phyloP scores from a whole-genome alignment of 1,140 invertebrate species.

The Drosophila erecta region DNA sequence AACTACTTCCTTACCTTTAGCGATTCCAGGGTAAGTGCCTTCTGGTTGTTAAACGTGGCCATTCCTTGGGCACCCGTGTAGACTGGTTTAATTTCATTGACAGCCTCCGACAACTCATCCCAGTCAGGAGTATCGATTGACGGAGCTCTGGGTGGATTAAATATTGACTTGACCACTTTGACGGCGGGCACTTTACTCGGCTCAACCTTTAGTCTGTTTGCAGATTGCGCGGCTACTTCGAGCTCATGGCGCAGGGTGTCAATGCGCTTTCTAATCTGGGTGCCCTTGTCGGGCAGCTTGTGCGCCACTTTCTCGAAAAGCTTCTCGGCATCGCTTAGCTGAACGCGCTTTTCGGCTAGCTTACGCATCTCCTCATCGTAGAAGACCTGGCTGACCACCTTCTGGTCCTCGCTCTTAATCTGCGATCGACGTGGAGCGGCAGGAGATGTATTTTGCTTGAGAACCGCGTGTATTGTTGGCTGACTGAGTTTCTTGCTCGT shows the following conservation, averaged over 20 bases:
- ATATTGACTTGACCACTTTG: constrained; percentile 10
- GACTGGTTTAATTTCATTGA: constrained; percentile 68
- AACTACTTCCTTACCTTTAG: constrained; percentile 58
- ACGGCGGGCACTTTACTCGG: constrained; percentile 1
- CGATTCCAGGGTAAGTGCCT: constrained; percentile 70
- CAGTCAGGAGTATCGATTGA: constrained; percentile 23
- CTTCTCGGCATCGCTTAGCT: constrained; percentile 53
- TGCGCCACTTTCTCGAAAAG: constrained; percentile 58
- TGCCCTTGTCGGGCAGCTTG: constrained; percentile 69
- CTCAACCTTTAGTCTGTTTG: constrained; percentile 42
- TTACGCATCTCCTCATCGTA: constrained; percentile 58
- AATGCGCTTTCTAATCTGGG: constrained; percentile 61
- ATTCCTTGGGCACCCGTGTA: constrained; percentile 70
- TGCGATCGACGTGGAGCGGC: background rate
- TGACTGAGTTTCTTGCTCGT: constrained; percentile 51
- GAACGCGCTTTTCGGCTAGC: constrained; percentile 42
- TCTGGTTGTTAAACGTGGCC: constrained; percentile 78
- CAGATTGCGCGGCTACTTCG: constrained; percentile 14
- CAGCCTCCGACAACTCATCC: constrained; percentile 59
- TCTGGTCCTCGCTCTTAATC: constrained; percentile 13
- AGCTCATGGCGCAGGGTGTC: constrained; percentile 49
- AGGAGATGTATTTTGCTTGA: constrained; percentile 11
- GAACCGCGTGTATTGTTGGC: constrained; percentile 59
- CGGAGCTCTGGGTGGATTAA: background rate
- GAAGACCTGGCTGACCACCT: constrained; percentile 42